Base-by-base conservation (phyloP, 1,140 invertebrate species). In the Saccostrea cuccullata region DNA sequence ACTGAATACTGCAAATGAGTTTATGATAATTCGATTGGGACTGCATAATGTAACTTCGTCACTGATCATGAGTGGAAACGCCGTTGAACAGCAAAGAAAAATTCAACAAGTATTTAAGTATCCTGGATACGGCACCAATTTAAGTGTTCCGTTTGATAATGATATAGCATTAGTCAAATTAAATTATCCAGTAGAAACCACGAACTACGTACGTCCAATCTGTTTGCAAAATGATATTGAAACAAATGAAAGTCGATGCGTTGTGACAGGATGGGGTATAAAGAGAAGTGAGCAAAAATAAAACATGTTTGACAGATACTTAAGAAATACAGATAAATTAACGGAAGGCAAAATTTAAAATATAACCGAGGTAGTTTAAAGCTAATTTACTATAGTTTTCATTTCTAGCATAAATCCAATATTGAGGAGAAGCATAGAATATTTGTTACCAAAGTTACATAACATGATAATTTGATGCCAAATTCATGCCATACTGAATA, bases 231-330 rank as follows among this genome's bases (percentile, higher is more conserved):
- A 15, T 12, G 55, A 55, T 13, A 12, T 26, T 8, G 40, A 56
- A 17, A 56, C 3, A 8, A 56, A 56, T 23, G 13, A 84, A 55
- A 84, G 5, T 55, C 15, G 30, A 17, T 84, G 83, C 55, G 83
- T 84, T 20, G 55, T 84, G 17, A 84, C 83, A 20, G 83, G 83
- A 84, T 84, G 83, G 83, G 83, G 83, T 17, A 30, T 30, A 55
- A 30, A 84, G n/a, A 84, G 47, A 84, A 56, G 83, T 84, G 55
- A 55, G 13, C 9, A 3, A 12, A 82, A 11, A 15, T 82, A 11
- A 82, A 40, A 11, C 73, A n/a, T 20, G 12, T 82, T 82, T n/a
- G 26, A 26, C 9, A 47, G 9, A 3, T 8, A 47, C 9, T 47
- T 47, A 6, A 47, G 47, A 47, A 47, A 47, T 47, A 9, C 5